Evolutionary conservation across 1,140 invertebrate genomes (phyloP), one percentile per base, ranked within the genome.

Genomic region (Brachionus rubens): DNA sequence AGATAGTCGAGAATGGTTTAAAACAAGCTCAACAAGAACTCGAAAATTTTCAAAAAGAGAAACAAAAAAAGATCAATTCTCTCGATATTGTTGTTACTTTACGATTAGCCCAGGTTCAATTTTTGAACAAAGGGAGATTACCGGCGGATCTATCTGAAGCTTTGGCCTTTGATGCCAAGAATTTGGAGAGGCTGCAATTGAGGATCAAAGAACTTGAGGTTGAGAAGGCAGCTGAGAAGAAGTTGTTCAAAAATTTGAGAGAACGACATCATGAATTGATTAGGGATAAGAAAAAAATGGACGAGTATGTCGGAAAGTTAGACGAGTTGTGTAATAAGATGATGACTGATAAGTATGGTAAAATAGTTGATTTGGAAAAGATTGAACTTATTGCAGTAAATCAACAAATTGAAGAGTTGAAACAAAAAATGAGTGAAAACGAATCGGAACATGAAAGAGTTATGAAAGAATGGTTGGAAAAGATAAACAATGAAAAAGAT

Each of bases 41-140:
- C 7, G 84, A 85, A 75, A 84, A 82, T 16, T 85, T 85, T 30
- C 68, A 91, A 89, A 82, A 87, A 47, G 87, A 90, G 78, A 90
- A 91, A 77, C 90, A 91, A 79, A 80, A 84, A 30, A 88, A 88
- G 79, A 81, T 91, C 59, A 91, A 91, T 79, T 86, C 90, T 75
- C 85, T 91, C 0, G 84, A 88, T 68, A 84, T 89, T 3, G 87
- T 88, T 12, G 86, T 90, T 0, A 83, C 90, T 9, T 77, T 91
- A 47, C 88, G 87, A 72, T 82, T 90, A 67, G 85, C 89, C 81
- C 90, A 91, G 80, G 81, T 91, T 30, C 88, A 90, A 80, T 85
- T 89, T 79, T 86, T 89, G 41, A 79, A 86, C 2, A 85, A 86
- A 7, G 79, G 79, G 0, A 79, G 84, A 4, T 81, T 85, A 33